These are phyloP conservation scores for Xerus inauris DNA, from an alignment of 2,113 vertebrate species.

Conservation along the genomic window DNA sequence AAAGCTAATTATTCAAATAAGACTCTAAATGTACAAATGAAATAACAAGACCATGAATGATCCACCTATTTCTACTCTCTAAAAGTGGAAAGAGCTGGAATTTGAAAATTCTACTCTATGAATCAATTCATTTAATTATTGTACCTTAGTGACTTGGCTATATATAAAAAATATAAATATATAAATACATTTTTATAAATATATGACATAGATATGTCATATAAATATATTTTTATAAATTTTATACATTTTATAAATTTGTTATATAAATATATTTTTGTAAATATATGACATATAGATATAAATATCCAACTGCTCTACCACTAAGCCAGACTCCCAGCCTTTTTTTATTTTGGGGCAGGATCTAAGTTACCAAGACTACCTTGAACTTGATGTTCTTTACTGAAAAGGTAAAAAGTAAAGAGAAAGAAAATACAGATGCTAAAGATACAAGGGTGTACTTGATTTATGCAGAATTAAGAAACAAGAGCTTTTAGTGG, in stretches of 20 bases:
- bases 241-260: no score
- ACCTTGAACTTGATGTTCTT: background rate
- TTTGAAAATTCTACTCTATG: conserved; percentile 32
- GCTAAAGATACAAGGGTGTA: background rate
- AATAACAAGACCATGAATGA: conserved; percentile 2
- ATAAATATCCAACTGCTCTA: no score
- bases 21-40: conserved; percentile 33
- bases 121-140: background rate
- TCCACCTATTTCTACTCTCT: conserved; percentile 37
- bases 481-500: background rate
- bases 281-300: no score
- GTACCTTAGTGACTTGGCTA: background rate
- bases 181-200: no score
- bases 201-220: no score
- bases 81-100: background rate
- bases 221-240: no score
- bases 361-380: no score
- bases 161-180: no score
- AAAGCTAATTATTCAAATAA: conserved; percentile 21
- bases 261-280: no score
- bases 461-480: background rate
- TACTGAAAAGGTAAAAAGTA: background rate
- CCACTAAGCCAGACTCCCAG: no score
- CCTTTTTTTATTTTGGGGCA: no score
- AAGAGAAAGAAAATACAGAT: background rate